Percentiles rank a stretch among this genome's conserved stretches.
Evolutionary conservation across 2,113 vertebrate species (phyloP).

Genomic region (Struthidea cinerea): DNA sequence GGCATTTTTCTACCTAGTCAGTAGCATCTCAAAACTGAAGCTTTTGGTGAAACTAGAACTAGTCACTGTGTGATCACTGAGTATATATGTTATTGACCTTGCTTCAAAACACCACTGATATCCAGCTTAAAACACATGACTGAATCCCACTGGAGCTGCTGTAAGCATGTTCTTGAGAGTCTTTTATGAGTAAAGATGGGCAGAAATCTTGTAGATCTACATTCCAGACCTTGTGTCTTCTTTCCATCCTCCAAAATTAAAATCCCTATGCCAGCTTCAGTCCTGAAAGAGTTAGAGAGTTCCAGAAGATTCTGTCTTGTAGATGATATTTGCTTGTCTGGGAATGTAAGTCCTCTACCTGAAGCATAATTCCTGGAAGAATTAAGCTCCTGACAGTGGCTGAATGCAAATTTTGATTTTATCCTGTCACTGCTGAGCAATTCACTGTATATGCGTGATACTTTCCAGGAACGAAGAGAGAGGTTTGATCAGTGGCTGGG

Average conservation of each 20-base stretch:
- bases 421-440: neutral
- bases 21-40: neutral
- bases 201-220: neutral
- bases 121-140: neutral
- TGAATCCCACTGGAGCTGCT: neutral
- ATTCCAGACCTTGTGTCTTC: neutral
- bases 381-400: neutral
- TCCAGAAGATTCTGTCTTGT: neutral
- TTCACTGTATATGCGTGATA: neutral
- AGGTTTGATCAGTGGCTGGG: neutral
- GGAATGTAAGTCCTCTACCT: neutral
- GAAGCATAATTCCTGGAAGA: neutral
- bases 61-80: neutral
- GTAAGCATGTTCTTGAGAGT: neutral
- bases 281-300: neutral
- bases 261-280: neutral
- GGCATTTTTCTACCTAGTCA: neutral
- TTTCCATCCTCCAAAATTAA: neutral
- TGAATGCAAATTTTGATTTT: neutral
- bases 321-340: neutral
- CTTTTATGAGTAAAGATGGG: neutral
- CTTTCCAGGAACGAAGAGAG: neutral
- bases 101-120: neutral
- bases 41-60: neutral
- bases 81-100: neutral